A percentile compares a stretch with the other conserved stretches of the same genome.
Conservation (phyloP, 2,113 vertebrate genomes). For the Bettongia penicillata region DNA sequence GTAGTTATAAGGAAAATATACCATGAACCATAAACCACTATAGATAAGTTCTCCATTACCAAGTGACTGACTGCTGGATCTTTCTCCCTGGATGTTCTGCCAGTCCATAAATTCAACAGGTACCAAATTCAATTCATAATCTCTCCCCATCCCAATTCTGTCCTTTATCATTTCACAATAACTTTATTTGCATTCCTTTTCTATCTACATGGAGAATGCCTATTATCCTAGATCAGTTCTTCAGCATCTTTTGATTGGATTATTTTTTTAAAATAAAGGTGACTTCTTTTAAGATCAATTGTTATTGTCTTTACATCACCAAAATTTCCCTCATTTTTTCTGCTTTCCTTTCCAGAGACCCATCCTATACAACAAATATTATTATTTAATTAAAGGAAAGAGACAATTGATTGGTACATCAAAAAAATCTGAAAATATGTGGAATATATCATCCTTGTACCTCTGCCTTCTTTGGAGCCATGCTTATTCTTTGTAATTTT, state of each 20-base stretch:
- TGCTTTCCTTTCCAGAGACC: not conserved
- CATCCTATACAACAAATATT: not conserved
- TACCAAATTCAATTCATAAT: not conserved
- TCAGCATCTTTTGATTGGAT: not conserved
- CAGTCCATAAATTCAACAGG: not conserved
- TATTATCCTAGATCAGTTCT: not conserved
- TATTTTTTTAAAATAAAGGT: not conserved
- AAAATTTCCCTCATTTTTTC: not conserved
- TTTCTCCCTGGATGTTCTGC: not conserved
- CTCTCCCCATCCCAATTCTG: not conserved
- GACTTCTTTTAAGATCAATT: not conserved
- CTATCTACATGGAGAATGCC: not conserved
- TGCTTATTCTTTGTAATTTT: not conserved
- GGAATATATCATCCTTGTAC: not conserved
- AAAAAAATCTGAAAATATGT: not conserved
- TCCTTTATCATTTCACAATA: not conserved
- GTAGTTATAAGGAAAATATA: not conserved
- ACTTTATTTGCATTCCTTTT: not conserved
- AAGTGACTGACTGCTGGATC: not conserved
- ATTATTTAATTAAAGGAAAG: not conserved
- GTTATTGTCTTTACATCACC: no score
- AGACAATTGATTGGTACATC: not conserved
- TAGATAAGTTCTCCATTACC: not conserved
- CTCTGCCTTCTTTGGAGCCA: not conserved
- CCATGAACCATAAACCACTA: not conserved